A percentile compares a stretch with the other conserved stretches of the same genome.
Evolutionary conservation across 2,797 vertebrate species (phyloP).

Genomic region (Poeciliopsis turneri): DNA sequence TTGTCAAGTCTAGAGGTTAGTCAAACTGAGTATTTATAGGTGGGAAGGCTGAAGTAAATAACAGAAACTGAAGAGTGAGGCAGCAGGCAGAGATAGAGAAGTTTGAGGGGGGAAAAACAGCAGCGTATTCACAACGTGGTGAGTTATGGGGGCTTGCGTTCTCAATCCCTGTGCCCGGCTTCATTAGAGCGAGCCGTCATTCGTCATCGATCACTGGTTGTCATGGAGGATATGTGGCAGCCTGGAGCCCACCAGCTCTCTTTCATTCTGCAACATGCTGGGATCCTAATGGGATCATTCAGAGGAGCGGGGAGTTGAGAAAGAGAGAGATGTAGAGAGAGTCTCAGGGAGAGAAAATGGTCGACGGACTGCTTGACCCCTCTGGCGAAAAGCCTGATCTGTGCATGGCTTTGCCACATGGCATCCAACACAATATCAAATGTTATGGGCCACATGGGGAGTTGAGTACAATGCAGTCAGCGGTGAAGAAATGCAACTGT

Average conservation of each 20-base stretch:
- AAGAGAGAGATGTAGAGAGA: background rate
- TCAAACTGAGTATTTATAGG: background rate
- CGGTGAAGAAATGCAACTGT: slow-evolving; percentile 2
- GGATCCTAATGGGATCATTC: slow-evolving; percentile 63
- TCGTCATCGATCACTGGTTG: slow-evolving; percentile 68
- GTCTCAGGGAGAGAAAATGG: slow-evolving; percentile 18
- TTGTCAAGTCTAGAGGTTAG: background rate
- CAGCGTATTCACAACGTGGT: slow-evolving; percentile 30
- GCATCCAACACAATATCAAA: slow-evolving; percentile 10
- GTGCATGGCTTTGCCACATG: slow-evolving; percentile 17
- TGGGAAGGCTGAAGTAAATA: slow-evolving; percentile 16
- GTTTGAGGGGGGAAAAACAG: slow-evolving; percentile 1
- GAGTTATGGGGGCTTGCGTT: slow-evolving; percentile 57
- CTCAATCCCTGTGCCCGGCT: slow-evolving; percentile 64
- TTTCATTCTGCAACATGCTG: slow-evolving; percentile 45
- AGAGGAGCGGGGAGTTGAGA: slow-evolving; percentile 13
- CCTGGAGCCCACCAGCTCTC: slow-evolving; percentile 25
- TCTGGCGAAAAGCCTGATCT: slow-evolving; percentile 23
- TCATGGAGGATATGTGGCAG: slow-evolving; percentile 64
- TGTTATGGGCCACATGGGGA: background rate
- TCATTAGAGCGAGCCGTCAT: slow-evolving; percentile 62
- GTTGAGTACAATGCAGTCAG: slow-evolving; percentile 13
- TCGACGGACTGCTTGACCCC: slow-evolving; percentile 36
- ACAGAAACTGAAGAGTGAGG: slow-evolving; percentile 3
- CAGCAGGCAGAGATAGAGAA: slow-evolving; percentile 1